phyloP scores from a whole-genome alignment of 2,797 vertebrate species.

The Anabacerthia variegaticeps region DNA sequence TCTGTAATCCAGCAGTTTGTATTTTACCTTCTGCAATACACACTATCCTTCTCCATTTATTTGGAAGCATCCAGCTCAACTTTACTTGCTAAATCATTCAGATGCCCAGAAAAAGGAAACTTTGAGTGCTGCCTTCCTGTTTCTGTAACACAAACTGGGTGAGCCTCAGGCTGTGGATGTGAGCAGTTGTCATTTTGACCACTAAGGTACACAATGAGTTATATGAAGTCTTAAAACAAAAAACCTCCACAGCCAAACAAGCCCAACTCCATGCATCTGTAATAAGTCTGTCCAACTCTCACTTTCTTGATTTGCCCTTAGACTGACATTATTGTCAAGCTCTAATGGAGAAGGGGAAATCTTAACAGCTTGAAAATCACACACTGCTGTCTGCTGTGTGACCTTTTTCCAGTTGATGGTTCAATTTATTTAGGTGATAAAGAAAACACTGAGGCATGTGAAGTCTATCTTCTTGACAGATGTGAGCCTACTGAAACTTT shows the following conservation, averaged over 20 bases:
- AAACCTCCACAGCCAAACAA: neutral
- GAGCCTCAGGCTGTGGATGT: neutral
- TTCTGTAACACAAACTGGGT: neutral
- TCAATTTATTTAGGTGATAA: conserved; percentile 71
- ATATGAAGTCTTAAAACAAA: neutral
- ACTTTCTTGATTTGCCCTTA: conserved; percentile 69
- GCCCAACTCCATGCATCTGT: neutral
- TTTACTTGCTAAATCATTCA: neutral
- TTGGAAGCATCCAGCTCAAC: neutral
- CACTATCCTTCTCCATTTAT: neutral
- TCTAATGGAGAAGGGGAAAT: conserved; percentile 67
- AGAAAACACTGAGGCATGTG: conserved; percentile 64
- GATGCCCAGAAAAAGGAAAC: neutral
- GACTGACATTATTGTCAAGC: conserved; percentile 67
- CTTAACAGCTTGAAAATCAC: conserved; percentile 67
- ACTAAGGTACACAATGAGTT: neutral
- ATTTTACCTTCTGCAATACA: neutral
- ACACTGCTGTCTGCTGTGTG: conserved; percentile 52
- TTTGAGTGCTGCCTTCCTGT: neutral
- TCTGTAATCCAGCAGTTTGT: neutral
- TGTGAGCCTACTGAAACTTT: conserved; percentile 46
- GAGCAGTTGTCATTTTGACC: neutral
- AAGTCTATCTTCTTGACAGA: conserved; percentile 55
- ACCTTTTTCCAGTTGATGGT: conserved; percentile 68
- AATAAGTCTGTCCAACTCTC: conserved; percentile 53